A percentile compares a stretch with the other conserved stretches of the same genome.
phyloP scores from a whole-genome alignment of 2,113 vertebrate species.

The Pelmatolapia mariae region DNA sequence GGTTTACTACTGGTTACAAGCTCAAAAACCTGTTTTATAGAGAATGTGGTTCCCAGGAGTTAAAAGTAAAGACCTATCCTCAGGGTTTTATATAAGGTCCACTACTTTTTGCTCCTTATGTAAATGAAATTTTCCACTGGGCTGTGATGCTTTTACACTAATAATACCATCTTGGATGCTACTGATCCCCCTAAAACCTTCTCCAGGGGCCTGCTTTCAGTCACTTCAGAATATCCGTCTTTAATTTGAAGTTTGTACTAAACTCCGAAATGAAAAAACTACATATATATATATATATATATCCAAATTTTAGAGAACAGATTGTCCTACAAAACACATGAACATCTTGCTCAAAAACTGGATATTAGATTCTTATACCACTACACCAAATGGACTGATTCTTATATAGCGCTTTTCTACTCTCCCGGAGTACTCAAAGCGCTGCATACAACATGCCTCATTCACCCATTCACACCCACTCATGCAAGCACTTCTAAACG shows the following conservation, averaged over 20 bases:
- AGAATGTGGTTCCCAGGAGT: background rate
- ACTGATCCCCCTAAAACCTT: background rate
- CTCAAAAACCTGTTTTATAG: background rate
- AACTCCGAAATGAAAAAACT: background rate
- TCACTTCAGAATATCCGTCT: background rate
- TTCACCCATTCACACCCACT: no score
- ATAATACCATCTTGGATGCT: background rate
- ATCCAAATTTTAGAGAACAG: no score
- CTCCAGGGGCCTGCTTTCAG: background rate
- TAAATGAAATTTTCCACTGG: background rate
- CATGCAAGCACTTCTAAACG: no score
- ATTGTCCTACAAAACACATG: no score
- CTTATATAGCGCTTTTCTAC: no score
- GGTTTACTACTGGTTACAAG: background rate
- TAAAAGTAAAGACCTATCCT: background rate
- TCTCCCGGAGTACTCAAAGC: no score
- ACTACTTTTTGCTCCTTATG: background rate
- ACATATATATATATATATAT: no score
- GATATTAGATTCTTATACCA: no score
- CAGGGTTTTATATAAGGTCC: background rate
- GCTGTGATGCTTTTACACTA: background rate
- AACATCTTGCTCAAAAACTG: no score
- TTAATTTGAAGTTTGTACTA: background rate
- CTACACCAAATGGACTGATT: no score
- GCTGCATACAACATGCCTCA: no score